Conservation (phyloP, 2,797 vertebrate genomes). For the Gymnopithys bicolor region DNA sequence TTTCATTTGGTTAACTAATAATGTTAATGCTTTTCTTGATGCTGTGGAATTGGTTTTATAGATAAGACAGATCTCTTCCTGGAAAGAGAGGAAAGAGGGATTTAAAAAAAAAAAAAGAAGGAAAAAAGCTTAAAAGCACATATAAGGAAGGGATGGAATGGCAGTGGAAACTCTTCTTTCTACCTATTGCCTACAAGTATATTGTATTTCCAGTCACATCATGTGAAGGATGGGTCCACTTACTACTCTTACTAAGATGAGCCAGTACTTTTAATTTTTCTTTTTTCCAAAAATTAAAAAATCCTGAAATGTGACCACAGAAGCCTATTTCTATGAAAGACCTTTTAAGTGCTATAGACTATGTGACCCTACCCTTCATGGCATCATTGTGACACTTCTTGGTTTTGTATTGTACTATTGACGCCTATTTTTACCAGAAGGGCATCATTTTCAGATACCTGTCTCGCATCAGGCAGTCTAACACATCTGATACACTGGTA, state of each 20-base stretch:
- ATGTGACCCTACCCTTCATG: background rate
- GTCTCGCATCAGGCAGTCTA: background rate
- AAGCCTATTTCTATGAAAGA: background rate
- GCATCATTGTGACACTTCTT: background rate
- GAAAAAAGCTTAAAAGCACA: background rate
- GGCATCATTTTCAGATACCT: background rate
- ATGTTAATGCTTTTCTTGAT: background rate
- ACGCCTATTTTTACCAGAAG: background rate
- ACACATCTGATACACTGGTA: constrained; percentile 38
- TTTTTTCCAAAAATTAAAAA: background rate
- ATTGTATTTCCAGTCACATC: background rate
- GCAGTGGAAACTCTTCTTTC: background rate
- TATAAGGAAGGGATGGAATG: background rate
- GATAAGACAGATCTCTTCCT: background rate
- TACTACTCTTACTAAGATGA: background rate
- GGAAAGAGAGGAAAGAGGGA: background rate
- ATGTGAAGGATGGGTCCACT: background rate
- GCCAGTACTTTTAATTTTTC: background rate
- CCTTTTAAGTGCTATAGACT: background rate
- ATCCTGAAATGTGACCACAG: background rate
- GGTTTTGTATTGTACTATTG: background rate
- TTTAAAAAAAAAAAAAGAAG: background rate
- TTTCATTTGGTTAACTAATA: background rate
- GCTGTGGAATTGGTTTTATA: background rate
- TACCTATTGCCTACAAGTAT: background rate